A percentile compares a stretch with the other conserved stretches of the same genome.
These are phyloP conservation scores for Diplodus puntazzo DNA, from an alignment of 2,797 vertebrate genomes.

Conservation along the genomic window DNA sequence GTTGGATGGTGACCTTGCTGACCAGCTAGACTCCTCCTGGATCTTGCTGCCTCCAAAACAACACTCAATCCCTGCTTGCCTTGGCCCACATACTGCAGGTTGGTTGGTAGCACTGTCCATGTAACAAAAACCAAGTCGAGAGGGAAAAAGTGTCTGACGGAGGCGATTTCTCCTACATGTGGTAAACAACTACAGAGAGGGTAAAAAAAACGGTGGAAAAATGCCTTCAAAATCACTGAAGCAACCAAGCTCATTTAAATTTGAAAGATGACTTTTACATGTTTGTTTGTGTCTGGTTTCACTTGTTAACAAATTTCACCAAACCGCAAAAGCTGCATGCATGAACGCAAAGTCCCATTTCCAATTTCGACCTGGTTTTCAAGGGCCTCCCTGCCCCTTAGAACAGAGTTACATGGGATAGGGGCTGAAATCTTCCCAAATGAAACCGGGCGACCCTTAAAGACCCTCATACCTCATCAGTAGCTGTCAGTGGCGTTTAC, in stretches of 20 bases:
- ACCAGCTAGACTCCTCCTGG: conserved; percentile 38
- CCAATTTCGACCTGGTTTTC: too few relatives aligned
- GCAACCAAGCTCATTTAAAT: neutral
- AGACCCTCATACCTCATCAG: too few relatives aligned
- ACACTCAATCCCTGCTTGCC: conserved; percentile 15
- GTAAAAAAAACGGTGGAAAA: neutral
- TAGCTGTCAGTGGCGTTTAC: too few relatives aligned
- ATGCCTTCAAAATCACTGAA: neutral
- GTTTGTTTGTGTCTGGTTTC: neutral
- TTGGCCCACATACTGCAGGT: conserved; percentile 23
- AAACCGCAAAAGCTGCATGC: neutral
- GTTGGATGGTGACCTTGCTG: conserved; percentile 52
- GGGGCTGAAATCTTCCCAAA: too few relatives aligned
- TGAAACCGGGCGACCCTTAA: too few relatives aligned
- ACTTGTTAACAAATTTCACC: conserved; percentile 3
- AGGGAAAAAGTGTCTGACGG: neutral
- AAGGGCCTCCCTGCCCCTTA: too few relatives aligned
- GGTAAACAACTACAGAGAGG: conserved; percentile 1
- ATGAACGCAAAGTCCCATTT: neutral
- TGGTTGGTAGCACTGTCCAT: conserved; percentile 21
- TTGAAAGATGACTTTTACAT: conserved; percentile 1
- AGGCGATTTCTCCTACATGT: neutral
- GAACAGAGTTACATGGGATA: too few relatives aligned
- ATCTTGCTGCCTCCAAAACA: conserved; percentile 30
- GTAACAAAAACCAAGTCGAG: conserved; percentile 4